phyloP scores from a whole-genome alignment of 2,888 invertebrate species.

The Drosophila algonquin region DNA sequence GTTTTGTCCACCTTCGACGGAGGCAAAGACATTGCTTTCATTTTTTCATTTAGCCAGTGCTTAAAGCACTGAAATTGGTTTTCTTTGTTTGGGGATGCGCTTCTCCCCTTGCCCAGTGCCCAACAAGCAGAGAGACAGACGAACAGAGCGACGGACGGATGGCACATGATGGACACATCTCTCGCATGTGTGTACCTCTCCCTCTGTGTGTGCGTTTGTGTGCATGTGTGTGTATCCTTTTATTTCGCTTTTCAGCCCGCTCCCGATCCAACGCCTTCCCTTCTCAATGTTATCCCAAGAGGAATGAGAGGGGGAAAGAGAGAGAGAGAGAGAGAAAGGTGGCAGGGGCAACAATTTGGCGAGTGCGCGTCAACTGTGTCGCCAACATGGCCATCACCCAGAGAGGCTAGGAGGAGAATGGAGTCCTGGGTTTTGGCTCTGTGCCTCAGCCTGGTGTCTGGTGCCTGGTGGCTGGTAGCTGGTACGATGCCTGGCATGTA shows the following conservation, averaged over 20 bases:
- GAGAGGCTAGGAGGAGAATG: not conserved
- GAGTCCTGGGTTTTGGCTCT: not conserved
- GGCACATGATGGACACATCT: slow-evolving; percentile 3
- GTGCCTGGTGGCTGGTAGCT: slow-evolving; percentile 4
- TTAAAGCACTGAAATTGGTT: not conserved
- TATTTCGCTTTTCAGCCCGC: not conserved
- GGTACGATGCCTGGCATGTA: slow-evolving; percentile 19
- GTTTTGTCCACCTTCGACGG: too few species aligned
- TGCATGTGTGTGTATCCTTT: not conserved
- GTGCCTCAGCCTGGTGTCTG: not conserved
- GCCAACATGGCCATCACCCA: slow-evolving; percentile 27
- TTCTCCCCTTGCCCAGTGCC: not conserved
- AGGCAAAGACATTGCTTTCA: not conserved
- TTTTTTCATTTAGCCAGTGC: not conserved
- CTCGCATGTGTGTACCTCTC: slow-evolving; percentile 2
- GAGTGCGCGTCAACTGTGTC: slow-evolving; percentile 49
- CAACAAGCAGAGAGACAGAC: slow-evolving; percentile 6
- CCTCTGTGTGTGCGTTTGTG: not conserved
- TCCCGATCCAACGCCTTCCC: not conserved
- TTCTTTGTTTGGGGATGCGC: not conserved
- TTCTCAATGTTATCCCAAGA: not conserved
- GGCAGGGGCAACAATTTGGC: slow-evolving; percentile 40
- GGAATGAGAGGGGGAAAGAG: not conserved
- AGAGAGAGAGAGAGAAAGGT: not conserved
- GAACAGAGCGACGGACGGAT: slow-evolving; percentile 2